A percentile compares a stretch with the other conserved stretches of the same genome.
Conservation (phyloP, 2,113 vertebrate species). For the Oryctolagus cuniculus region DNA sequence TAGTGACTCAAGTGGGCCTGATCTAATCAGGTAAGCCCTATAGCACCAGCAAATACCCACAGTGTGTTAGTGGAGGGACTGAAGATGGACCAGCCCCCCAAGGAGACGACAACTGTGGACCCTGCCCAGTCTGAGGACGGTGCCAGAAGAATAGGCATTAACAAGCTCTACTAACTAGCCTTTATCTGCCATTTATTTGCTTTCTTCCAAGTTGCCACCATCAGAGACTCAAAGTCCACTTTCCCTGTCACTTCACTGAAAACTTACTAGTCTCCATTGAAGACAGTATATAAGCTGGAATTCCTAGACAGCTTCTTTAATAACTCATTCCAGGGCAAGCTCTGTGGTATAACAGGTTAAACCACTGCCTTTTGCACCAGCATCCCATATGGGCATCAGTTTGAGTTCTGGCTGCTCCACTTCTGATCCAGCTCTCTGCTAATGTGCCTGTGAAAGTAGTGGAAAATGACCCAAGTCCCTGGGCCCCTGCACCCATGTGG, state of each 20-base stretch:
- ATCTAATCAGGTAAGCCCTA: not conserved
- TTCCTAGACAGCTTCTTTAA: not conserved
- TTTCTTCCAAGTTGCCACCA: not conserved
- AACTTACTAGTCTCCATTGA: not conserved
- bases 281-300: not conserved
- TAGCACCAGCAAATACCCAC: not conserved
- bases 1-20: not conserved
- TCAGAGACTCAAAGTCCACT: not conserved
- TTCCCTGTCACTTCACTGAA: not conserved
- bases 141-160: not conserved
- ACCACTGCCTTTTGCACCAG: no score
- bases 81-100: not conserved
- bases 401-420: no score
- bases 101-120: not conserved
- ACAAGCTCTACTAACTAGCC: not conserved
- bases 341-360: no score
- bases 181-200: not conserved
- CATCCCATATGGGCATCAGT: no score
- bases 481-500: no score
- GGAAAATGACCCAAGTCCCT: no score
- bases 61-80: not conserved
- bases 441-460: no score
- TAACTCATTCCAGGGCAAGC: not conserved
- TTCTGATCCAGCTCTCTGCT: no score
- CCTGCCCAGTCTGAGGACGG: not conserved